Evolutionary conservation across 2,113 vertebrate species (phyloP).

Genomic region (Xiphorhynchus elegans): DNA sequence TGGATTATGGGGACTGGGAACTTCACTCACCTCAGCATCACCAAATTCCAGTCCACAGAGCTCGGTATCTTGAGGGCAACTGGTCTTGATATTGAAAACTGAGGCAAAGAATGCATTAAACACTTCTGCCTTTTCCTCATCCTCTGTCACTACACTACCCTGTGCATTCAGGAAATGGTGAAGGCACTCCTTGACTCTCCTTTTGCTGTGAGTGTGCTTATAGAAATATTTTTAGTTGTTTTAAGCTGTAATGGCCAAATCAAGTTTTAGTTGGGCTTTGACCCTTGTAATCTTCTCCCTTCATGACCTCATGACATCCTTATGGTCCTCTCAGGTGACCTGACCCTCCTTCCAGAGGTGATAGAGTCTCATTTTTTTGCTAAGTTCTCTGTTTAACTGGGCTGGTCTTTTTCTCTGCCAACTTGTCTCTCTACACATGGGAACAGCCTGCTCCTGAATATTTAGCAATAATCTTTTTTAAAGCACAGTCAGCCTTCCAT

Average conservation of each 20-base stretch:
- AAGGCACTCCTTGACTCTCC: not conserved
- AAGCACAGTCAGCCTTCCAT: not conserved
- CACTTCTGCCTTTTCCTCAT: not conserved
- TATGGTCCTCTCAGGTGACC: not conserved
- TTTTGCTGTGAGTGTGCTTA: not conserved
- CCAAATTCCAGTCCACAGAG: not conserved
- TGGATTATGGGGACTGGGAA: not conserved
- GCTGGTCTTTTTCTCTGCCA: accelerated
- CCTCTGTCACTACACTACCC: not conserved
- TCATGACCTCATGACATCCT: accelerated
- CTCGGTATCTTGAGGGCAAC: not conserved
- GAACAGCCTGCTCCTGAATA: not conserved
- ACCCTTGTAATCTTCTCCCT: not conserved
- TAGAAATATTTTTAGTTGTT: not conserved
- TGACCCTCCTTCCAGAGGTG: not conserved
- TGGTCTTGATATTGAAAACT: not conserved
- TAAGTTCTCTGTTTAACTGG: not conserved
- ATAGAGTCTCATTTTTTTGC: not conserved
- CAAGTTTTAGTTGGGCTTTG: not conserved
- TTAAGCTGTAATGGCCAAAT: not conserved
- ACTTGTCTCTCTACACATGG: not conserved
- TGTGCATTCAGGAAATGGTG: not conserved
- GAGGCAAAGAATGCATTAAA: not conserved
- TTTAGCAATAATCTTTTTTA: not conserved
- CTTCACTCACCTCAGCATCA: not conserved